Conservation (phyloP, 1,140 invertebrate species). For the Nasonia vitripennis region DNA sequence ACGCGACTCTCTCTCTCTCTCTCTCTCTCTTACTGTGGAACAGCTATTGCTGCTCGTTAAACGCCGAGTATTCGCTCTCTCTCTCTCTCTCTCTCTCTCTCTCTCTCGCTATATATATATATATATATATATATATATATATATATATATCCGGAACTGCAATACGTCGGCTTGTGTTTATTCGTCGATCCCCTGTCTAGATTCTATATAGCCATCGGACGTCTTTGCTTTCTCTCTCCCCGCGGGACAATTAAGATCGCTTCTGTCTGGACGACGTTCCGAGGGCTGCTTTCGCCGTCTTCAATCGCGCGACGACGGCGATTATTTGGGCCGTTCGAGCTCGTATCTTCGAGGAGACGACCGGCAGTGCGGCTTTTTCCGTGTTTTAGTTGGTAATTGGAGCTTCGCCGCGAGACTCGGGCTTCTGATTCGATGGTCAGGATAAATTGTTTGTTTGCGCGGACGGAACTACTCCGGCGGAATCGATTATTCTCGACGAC, state of each 20-base stretch:
- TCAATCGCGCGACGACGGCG: conserved; percentile 10
- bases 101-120: too few relatives aligned
- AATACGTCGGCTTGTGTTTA: conserved; percentile 4
- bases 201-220: conserved; percentile 47
- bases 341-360: neutral
- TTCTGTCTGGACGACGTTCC: neutral
- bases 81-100: too few relatives aligned
- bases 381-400: conserved; percentile 12
- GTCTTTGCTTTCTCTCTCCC: conserved; percentile 27
- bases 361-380: neutral
- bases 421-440: neutral
- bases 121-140: too few relatives aligned
- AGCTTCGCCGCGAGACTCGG: neutral
- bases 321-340: neutral
- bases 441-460: neutral
- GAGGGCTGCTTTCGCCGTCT: neutral
- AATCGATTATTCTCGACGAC: too few relatives aligned
- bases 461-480: too few relatives aligned
- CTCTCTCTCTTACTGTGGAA: neutral
- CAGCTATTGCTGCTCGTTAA: conserved; percentile 56
- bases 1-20: conserved; percentile 50
- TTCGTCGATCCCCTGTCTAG: conserved; percentile 39
- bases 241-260: conserved; percentile 1
- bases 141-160: neutral
- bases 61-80: conserved; percentile 28